Base-by-base conservation (phyloP, 53 echinoderm and acorn worm species). In the Luidia sarsii region DNA sequence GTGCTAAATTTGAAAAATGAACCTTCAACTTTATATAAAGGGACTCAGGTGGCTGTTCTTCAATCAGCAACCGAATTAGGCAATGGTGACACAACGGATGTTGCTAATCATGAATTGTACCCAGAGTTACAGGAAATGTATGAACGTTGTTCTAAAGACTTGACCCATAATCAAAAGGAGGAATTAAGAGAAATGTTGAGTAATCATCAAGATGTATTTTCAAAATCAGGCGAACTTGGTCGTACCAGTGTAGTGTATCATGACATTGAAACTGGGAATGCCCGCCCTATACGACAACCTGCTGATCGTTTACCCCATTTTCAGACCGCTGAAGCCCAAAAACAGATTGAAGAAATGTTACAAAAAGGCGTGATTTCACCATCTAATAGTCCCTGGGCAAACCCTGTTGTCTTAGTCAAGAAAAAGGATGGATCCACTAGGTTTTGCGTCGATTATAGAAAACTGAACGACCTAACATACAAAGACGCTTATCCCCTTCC, bases 401-500 rank as follows among this genome's bases (percentile, higher is more conserved):
- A 61, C 23, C 72, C 72, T 27, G 60, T 73, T 7, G 73, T 84
- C 1, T 38, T 83, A 23, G 69, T 69, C 30, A 51, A 57, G 22
- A 64, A 85, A 70, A 82, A 83, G 33, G 82, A 82, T 45, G 62
- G 71, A 15, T 55, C 86, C 27, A 51, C 27, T 2, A 45, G 53
- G n/a, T 61, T 73, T 22, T 67, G 68, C 49, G 29, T 82, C 1
- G 82, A 88, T 27, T 88, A 72, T 27, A 46, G 75, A 25, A 57
- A 46, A 65, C 36, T 88, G 27, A 83, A 83, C 8, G 19, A 65
- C 11, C 35, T 83, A 14, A 75, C 83, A 23, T 14, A 39, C 1
- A 75, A 67, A 23, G 89, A 88, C 38, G 65, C 72, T 36, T 75
- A 59, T 15, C 83, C 69, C 4, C 46, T 88, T 4, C 79, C 89